phyloP scores from a whole-genome alignment of 53 echinoderm and acorn worm genomes.

The Astropecten irregularis region DNA sequence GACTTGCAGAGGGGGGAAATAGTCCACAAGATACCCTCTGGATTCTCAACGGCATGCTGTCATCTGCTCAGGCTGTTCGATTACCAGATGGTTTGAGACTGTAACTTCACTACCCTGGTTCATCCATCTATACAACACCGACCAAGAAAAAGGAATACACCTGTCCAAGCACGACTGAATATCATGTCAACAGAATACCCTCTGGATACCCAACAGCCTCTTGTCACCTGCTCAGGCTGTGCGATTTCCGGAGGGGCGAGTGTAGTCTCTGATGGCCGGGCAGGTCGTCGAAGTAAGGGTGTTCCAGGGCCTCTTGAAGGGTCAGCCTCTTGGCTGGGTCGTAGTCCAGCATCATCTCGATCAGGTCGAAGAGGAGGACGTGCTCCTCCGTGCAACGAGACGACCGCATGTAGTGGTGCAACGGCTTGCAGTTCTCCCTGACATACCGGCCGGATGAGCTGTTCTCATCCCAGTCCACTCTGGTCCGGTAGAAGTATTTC shows the following conservation, averaged over 20 bases:
- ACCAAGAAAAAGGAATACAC: no score
- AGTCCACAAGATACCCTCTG: no score
- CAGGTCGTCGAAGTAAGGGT: conserved; percentile 79
- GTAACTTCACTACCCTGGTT: no score
- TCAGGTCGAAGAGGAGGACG: conserved; percentile 74
- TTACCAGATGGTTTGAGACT: no score
- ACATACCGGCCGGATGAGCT: conserved; percentile 96
- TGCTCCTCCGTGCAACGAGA: conserved; percentile 68
- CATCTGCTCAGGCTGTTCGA: no score
- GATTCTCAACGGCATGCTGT: no score
- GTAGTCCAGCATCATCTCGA: conserved; percentile 81
- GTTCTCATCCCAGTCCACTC: conserved; percentile 78
- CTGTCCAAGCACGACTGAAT: no score
- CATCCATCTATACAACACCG: no score
- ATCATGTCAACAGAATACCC: no score
- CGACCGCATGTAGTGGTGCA: conserved; percentile 61
- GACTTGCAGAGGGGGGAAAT: no score
- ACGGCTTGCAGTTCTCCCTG: conserved; percentile 88
- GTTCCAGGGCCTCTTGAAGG: conserved; percentile 67
- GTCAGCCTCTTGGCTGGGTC: conserved; percentile 75
- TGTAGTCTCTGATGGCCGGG: conserved; percentile 64
- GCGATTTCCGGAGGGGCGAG: conserved; percentile 71
- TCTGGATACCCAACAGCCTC: no score
- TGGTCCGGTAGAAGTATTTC: conserved; percentile 86
- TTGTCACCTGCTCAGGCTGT: conserved; percentile 97